Evolutionary conservation across 1,140 invertebrate genomes (phyloP).

Genomic region (Drosophila nasuta): DNA sequence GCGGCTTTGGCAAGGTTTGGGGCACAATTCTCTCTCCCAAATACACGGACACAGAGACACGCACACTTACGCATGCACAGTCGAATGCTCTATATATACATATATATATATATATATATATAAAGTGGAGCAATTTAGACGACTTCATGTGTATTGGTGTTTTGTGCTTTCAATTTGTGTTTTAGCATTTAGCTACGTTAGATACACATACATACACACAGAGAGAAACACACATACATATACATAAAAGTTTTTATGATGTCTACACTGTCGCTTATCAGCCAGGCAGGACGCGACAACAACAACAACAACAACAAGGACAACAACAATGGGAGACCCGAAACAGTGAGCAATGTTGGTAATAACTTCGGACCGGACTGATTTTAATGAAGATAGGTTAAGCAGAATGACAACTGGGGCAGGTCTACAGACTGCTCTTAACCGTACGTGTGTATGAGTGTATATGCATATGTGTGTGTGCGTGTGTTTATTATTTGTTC

Average conservation of each 20-base stretch:
- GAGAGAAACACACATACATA: neutral
- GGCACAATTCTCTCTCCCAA: slow-evolving; percentile 49
- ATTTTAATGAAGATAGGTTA: slow-evolving; percentile 57
- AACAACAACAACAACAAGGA: slow-evolving; percentile 25
- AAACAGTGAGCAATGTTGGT: slow-evolving; percentile 44
- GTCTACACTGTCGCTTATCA: slow-evolving; percentile 70
- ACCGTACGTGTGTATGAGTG: slow-evolving; percentile 1
- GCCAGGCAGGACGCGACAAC: slow-evolving; percentile 33
- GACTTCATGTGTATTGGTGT: slow-evolving; percentile 61
- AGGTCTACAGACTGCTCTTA: slow-evolving; percentile 28
- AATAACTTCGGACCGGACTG: slow-evolving; percentile 47
- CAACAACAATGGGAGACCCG: slow-evolving; percentile 29
- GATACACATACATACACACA: slow-evolving; percentile 32
- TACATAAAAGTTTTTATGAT: slow-evolving; percentile 68
- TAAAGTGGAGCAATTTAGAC: slow-evolving; percentile 78
- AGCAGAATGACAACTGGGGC: slow-evolving; percentile 52
- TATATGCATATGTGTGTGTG: slow-evolving; percentile 3
- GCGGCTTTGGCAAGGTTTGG: slow-evolving; percentile 61
- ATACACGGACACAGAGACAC: slow-evolving; percentile 44
- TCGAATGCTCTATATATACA: slow-evolving; percentile 10
- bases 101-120: slow-evolving; percentile 31
- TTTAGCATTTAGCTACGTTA: slow-evolving; percentile 58
- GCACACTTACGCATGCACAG: slow-evolving; percentile 20
- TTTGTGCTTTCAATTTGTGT: slow-evolving; percentile 59
- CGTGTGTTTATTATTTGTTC: slow-evolving; percentile 15